These are phyloP conservation scores for Limosa lapponica DNA, from an alignment of 2,797 vertebrate species.

Conservation along the genomic window DNA sequence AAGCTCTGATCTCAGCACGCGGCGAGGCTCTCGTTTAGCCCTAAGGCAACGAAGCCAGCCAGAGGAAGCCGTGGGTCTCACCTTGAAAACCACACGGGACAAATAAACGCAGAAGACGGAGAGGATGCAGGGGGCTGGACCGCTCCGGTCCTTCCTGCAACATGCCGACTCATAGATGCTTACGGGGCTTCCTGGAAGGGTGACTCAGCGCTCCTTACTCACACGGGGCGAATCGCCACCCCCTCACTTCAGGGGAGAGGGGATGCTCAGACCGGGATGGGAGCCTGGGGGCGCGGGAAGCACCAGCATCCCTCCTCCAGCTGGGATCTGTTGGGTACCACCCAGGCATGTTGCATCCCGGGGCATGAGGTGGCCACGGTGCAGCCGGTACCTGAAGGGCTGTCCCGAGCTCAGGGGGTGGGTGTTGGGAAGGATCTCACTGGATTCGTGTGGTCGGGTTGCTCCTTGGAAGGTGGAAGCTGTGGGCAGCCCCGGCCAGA, in stretches of 20 bases:
- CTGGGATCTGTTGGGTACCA: fast-evolving
- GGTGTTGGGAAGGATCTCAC: neutral
- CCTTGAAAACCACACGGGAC: neutral
- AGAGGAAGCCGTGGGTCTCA: neutral
- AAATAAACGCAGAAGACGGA: fast-evolving
- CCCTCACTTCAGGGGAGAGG: neutral
- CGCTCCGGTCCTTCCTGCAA: neutral
- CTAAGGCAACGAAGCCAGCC: fast-evolving
- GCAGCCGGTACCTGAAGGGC: fast-evolving
- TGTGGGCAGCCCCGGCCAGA: neutral
- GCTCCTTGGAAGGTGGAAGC: neutral
- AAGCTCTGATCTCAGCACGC: fast-evolving
- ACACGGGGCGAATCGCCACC: neutral
- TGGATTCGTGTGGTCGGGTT: fast-evolving
- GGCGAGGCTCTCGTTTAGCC: fast-evolving
- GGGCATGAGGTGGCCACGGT: fast-evolving
- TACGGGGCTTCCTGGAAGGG: slow-evolving; percentile 20
- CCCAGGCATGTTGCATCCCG: fast-evolving
- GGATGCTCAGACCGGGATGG: fast-evolving
- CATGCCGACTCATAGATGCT: neutral
- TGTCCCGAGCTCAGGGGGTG: fast-evolving
- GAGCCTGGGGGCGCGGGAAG: neutral
- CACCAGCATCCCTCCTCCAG: neutral
- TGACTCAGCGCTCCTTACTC: slow-evolving; percentile 62
- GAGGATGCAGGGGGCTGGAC: neutral